Evolutionary conservation across 2,797 vertebrate genomes (phyloP).

Genomic region (Sylvilagus floridanus): DNA sequence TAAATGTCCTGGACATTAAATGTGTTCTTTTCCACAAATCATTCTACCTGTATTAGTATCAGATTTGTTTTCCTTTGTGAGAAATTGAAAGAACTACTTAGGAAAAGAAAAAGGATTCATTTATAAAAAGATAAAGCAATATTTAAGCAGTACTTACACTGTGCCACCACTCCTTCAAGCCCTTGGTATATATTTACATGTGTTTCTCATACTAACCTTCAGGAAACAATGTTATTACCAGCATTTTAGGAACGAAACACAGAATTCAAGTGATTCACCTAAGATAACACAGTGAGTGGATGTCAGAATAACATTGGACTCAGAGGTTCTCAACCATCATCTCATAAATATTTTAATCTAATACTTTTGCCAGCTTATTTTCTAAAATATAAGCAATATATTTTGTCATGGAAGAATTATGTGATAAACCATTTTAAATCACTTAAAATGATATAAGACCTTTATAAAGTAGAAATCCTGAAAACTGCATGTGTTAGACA

Average conservation of each 20-base stretch:
- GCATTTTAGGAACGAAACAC: neutral
- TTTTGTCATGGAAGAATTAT: neutral
- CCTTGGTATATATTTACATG: neutral
- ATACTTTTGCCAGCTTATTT: neutral
- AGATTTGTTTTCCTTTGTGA: constrained; percentile 14
- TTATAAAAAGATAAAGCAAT: neutral
- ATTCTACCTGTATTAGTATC: neutral
- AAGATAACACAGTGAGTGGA: neutral
- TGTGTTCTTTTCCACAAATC: constrained; percentile 4
- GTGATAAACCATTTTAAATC: neutral
- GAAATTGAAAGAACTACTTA: neutral
- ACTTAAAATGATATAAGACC: neutral
- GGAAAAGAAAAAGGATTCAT: neutral
- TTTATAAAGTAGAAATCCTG: neutral
- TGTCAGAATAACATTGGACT: neutral
- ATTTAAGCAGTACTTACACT: neutral
- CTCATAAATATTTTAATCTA: neutral
- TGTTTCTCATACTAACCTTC: neutral
- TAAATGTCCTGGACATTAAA: neutral
- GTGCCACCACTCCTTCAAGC: neutral
- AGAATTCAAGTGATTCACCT: neutral
- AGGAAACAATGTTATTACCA: neutral
- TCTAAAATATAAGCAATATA: neutral
- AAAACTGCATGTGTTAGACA: neutral
- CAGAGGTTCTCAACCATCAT: neutral